Base-by-base conservation (phyloP, 2,888 invertebrate species). In the Drosophila niveifrons region DNA sequence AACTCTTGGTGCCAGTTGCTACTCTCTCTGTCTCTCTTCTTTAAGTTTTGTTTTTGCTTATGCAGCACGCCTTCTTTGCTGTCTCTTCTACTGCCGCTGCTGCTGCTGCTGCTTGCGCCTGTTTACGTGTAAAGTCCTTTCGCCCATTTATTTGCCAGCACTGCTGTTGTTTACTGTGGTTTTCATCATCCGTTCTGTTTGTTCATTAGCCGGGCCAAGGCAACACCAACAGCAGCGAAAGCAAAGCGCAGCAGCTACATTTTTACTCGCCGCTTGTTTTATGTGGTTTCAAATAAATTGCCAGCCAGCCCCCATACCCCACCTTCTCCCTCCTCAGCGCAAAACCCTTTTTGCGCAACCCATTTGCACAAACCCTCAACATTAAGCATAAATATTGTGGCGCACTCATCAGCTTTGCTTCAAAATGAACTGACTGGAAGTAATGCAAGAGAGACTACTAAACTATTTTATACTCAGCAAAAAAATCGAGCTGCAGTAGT, bases 211-310 rank as follows among this genome's bases (percentile, higher is more conserved):
- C 81, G 56, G 72, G 78, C 78, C 79, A 77, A 70, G 71, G 75
- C 80, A 80, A 47, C 47, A 57, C 62, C 67, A 69, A 36, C 29
- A 41, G 18, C 52, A 73, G 39, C 47, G 59, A 56, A 61, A 34
- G 52, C 43, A 62, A 58, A 59, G 71, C 61, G 59, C 39, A 8
- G 44, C 66, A 55, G 75, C 79, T 63, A 73, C 81, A 75, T 75
- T 88, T 82, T 85, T 74, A 66, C 79, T 72, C 72, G 73, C 69
- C 73, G 75, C 75, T 81, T 81, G 80, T 88, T 85, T 88, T 85
- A 85, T 85, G 85, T 75, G 88, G 88, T 83, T 73, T 75, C 81
- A 88, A 88, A 85, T 85, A 85, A 88, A 88, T 85, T 85, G 88
- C 83, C 75, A 82, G 51, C 55, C 72, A 71, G 48, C 55, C 72